Percentiles rank a stretch among this genome's conserved stretches.
These are phyloP conservation scores for Microctonus aethiopoides DNA, from an alignment of 2,888 invertebrate genomes.

Conservation along the genomic window DNA sequence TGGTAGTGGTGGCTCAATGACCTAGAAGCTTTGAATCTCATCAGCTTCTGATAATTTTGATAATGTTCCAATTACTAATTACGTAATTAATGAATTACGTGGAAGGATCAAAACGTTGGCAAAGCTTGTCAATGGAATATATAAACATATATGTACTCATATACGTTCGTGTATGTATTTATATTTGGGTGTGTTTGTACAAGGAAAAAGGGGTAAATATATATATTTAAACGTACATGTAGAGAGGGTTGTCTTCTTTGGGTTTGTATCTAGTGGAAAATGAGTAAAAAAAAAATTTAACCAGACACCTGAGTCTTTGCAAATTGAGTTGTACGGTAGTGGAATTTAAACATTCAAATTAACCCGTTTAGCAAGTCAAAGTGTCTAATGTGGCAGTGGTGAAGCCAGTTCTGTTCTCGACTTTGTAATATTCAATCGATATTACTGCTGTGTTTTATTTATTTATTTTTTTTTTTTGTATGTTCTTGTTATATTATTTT, in stretches of 20 bases:
- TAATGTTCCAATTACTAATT: constrained; percentile 43
- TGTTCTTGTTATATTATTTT: no score
- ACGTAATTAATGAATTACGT: constrained; percentile 42
- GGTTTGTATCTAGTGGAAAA: neutral
- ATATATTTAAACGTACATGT: neutral
- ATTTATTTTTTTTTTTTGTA: constrained; percentile 13
- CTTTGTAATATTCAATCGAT: constrained; percentile 58
- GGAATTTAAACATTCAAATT: constrained; percentile 66
- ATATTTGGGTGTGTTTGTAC: no score
- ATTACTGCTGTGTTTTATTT: constrained; percentile 22
- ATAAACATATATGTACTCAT: neutral
- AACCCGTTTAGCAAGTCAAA: constrained; percentile 65
- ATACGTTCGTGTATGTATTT: no score
- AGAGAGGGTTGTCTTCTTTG: neutral
- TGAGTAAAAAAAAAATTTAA: constrained; percentile 52
- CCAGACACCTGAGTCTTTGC: constrained; percentile 55
- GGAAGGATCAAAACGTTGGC: constrained; percentile 10
- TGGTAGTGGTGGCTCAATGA: constrained; percentile 8
- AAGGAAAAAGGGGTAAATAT: neutral
- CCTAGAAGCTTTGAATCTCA: neutral
- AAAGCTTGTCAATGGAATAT: neutral
- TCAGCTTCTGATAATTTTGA: constrained; percentile 42
- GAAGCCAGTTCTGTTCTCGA: constrained; percentile 35
- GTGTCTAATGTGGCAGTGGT: constrained; percentile 56
- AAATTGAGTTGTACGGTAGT: constrained; percentile 61